Percentiles rank a stretch among this genome's conserved stretches.
phyloP scores from a whole-genome alignment of 2,113 vertebrate genomes.

The Sciurus niger region DNA sequence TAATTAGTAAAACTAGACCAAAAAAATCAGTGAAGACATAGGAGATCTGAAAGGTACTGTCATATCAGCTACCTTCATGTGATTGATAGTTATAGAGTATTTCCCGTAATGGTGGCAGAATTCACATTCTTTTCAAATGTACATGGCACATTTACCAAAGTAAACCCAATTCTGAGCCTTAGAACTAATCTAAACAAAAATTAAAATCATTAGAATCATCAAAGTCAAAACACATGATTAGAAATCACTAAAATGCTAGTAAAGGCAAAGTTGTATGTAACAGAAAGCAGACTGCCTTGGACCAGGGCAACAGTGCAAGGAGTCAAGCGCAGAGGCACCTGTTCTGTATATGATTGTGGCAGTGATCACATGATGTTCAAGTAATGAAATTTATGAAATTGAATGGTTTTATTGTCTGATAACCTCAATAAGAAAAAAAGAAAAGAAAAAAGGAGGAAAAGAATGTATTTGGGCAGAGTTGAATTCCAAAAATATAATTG shows the following conservation, averaged over 20 bases:
- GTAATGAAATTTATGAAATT: background rate
- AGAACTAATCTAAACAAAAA: conserved; percentile 51
- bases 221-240: conserved; percentile 37
- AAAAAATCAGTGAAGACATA: background rate
- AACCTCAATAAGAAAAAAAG: background rate
- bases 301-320: background rate
- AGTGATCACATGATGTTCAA: background rate
- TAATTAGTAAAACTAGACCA: background rate
- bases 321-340: background rate
- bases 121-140: conserved; percentile 31
- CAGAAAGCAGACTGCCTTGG: background rate
- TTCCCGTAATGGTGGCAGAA: background rate
- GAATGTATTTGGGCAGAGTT: background rate
- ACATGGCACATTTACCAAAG: background rate
- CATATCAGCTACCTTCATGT: background rate
- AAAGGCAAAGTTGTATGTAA: background rate
- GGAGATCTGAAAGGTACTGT: background rate
- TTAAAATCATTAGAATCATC: conserved; percentile 34
- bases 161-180: conserved; percentile 18
- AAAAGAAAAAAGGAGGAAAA: background rate
- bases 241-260: conserved; percentile 18
- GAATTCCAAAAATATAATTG: background rate
- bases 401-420: background rate
- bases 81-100: background rate
- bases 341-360: background rate